Conservation (phyloP, 2,113 vertebrate species). For the Rhabdornis inornatus region DNA sequence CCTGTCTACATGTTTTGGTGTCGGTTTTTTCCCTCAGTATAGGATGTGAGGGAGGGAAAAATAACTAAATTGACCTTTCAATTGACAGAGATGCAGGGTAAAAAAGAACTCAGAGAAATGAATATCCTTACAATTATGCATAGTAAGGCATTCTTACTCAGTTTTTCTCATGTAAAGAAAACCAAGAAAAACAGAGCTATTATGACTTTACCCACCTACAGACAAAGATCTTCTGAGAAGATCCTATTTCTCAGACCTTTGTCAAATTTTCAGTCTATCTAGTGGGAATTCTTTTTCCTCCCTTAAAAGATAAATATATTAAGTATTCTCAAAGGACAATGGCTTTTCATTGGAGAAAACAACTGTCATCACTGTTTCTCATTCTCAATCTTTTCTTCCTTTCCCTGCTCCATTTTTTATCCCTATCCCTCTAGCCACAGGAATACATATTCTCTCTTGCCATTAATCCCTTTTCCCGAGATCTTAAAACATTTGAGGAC, state of each 20-base stretch:
- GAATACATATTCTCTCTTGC: background rate
- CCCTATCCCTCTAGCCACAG: background rate
- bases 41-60: constrained; percentile 54
- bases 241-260: constrained; percentile 72
- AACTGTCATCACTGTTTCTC: constrained; percentile 30
- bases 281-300: constrained; percentile 54
- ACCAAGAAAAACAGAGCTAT: constrained; percentile 72
- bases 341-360: constrained; percentile 52
- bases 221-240: constrained; percentile 70
- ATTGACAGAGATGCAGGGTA: constrained; percentile 32
- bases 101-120: constrained; percentile 47
- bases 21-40: background rate
- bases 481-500: background rate
- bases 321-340: constrained; percentile 51
- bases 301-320: constrained; percentile 63
- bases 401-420: background rate
- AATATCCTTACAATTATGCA: constrained; percentile 61
- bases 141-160: constrained; percentile 60
- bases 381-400: background rate
- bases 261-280: constrained; percentile 59
- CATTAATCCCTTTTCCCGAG: background rate
- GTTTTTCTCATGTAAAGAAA: constrained; percentile 75
- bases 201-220: constrained; percentile 69
- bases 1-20: constrained; percentile 27
- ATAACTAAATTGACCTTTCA: constrained; percentile 54